Evolutionary conservation across 2,888 invertebrate species (phyloP).

Genomic region (Perizoma affinitatum): DNA sequence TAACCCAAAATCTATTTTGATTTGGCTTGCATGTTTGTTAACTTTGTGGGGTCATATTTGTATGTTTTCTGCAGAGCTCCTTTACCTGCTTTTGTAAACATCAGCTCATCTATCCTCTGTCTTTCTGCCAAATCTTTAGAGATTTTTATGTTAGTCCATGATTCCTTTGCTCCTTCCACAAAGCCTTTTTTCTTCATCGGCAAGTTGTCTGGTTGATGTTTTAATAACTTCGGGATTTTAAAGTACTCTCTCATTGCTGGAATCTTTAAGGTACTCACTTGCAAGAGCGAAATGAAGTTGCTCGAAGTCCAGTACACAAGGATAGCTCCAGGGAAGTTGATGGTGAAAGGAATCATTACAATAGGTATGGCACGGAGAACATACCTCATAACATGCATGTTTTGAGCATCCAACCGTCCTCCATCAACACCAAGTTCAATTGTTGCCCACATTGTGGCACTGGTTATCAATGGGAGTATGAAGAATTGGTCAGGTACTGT

Average conservation of each 20-base stretch:
- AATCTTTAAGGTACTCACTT: slow-evolving; percentile 90
- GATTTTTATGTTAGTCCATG: slow-evolving; percentile 93
- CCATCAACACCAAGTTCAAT: slow-evolving; percentile 93
- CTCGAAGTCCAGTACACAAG: slow-evolving; percentile 95
- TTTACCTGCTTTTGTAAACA: slow-evolving; percentile 92
- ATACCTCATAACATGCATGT: slow-evolving; percentile 89
- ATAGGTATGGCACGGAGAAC: slow-evolving; percentile 90
- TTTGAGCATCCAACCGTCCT: slow-evolving; percentile 86
- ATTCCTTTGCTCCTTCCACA: slow-evolving; percentile 90
- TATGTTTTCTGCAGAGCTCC: slow-evolving; percentile 95
- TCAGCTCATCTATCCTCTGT: slow-evolving; percentile 88
- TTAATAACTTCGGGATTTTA: slow-evolving; percentile 87
- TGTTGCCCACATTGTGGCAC: slow-evolving; percentile 91
- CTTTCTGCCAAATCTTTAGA: slow-evolving; percentile 91
- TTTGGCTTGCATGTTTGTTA: slow-evolving; percentile 81
- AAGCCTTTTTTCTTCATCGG: slow-evolving; percentile 91
- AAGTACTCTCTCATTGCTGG: slow-evolving; percentile 90
- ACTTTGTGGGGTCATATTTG: slow-evolving; percentile 91
- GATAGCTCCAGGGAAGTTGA: slow-evolving; percentile 95
- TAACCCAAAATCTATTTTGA: slow-evolving; percentile 67
- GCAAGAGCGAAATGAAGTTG: slow-evolving; percentile 92
- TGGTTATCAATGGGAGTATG: slow-evolving; percentile 93
- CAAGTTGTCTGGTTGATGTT: slow-evolving; percentile 82
- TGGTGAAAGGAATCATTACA: slow-evolving; percentile 91
- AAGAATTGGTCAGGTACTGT: slow-evolving; percentile 96